Percentiles rank a stretch among this genome's conserved stretches.
Evolutionary conservation across 2,888 invertebrate species (phyloP).

Genomic region (Malacosoma neustria): DNA sequence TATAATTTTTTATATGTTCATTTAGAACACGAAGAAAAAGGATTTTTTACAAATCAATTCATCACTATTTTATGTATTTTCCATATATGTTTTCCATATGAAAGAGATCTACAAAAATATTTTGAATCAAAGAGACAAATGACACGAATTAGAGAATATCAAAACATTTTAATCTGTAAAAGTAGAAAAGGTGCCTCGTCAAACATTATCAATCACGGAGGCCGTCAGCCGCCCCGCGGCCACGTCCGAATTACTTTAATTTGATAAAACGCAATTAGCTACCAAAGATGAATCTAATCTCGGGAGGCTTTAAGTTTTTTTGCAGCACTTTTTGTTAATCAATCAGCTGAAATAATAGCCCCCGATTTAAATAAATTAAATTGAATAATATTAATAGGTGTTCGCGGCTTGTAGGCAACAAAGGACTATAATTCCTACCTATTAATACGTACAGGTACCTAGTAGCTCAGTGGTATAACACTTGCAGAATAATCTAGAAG

Average conservation of each 20-base stretch:
- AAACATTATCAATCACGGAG: slow-evolving; percentile 69
- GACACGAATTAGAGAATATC: slow-evolving; percentile 54
- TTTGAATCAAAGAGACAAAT: slow-evolving; percentile 63
- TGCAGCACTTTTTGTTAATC: slow-evolving; percentile 26
- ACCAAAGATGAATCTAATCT: slow-evolving; percentile 73
- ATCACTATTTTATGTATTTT: no score
- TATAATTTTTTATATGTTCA: no score
- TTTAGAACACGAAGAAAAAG: no score
- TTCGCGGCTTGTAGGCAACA: no score
- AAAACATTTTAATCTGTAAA: slow-evolving; percentile 72
- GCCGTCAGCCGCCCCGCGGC: slow-evolving; percentile 29
- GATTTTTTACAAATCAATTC: no score
- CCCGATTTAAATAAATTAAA: not conserved
- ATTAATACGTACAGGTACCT: no score
- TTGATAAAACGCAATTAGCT: slow-evolving; percentile 75
- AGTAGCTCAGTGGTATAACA: no score
- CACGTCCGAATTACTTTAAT: slow-evolving; percentile 62
- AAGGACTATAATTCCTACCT: no score
- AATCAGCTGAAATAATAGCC: not conserved
- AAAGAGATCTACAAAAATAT: no score
- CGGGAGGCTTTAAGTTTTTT: slow-evolving; percentile 55
- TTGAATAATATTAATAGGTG: no score
- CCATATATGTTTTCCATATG: no score
- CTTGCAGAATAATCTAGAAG: no score
- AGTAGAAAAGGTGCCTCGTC: slow-evolving; percentile 49